A percentile compares a stretch with the other conserved stretches of the same genome.
Conservation (phyloP, 2,888 invertebrate genomes). For the Eurois occulta region DNA sequence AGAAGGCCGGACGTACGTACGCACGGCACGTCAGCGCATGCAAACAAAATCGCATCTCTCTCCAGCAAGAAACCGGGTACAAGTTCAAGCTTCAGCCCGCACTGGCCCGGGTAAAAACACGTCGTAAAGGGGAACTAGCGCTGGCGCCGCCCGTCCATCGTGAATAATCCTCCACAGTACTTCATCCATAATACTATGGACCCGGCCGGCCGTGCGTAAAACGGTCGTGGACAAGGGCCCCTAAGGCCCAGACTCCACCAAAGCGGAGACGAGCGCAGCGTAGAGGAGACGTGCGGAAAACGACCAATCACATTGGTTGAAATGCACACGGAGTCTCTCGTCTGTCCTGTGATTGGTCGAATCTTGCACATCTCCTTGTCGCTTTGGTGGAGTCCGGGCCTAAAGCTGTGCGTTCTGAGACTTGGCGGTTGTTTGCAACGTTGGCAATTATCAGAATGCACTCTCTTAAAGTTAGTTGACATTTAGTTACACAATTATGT, state of each 20-base stretch:
- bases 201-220: neutral
- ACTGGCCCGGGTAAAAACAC: neutral
- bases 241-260: neutral
- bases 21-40: neutral
- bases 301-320: no score
- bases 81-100: neutral
- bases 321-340: no score
- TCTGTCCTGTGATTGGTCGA: no score
- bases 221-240: neutral
- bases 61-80: neutral
- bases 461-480: slow-evolving; percentile 67
- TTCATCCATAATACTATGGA: neutral
- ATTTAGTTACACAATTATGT: slow-evolving; percentile 77
- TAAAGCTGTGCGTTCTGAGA: neutral
- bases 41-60: neutral
- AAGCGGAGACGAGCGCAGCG: no score
- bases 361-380: no score
- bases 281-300: no score
- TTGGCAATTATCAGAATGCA: slow-evolving; percentile 1
- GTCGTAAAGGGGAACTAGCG: neutral
- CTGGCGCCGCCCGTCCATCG: neutral
- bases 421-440: neutral
- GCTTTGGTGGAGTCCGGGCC: no score
- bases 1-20: neutral
- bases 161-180: neutral